Evolutionary conservation across 2,113 vertebrate genomes (phyloP).

Genomic region (Lophotis ruficrista): DNA sequence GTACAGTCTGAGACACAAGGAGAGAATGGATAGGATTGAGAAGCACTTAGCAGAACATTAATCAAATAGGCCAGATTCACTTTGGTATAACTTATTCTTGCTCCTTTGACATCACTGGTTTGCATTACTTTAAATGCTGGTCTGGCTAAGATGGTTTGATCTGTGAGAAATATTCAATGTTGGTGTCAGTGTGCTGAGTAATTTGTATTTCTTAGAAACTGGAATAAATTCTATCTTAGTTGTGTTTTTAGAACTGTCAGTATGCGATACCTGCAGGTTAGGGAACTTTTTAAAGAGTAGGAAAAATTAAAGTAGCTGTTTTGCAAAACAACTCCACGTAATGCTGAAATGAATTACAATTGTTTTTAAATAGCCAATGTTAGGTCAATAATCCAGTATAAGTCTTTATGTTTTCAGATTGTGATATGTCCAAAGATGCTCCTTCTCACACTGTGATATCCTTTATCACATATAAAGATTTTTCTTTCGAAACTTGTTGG

Average conservation of each 20-base stretch:
- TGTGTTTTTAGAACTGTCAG: not conserved
- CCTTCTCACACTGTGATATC: not conserved
- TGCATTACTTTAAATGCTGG: constrained; percentile 16
- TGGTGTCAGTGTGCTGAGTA: not conserved
- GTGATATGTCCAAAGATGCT: not conserved
- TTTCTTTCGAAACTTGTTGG: not conserved
- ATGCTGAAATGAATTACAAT: not conserved
- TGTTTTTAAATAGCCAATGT: not conserved
- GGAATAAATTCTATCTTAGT: not conserved
- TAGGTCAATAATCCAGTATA: not conserved
- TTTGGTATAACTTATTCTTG: constrained; percentile 8
- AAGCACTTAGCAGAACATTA: constrained; percentile 49
- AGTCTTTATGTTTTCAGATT: not conserved
- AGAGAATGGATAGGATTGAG: constrained; percentile 23
- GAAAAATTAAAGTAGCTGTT: not conserved
- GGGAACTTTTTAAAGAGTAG: not conserved
- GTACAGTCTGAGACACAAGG: not conserved
- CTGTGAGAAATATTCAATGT: not conserved
- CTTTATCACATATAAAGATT: not conserved
- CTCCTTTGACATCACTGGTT: constrained; percentile 10
- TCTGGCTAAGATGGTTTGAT: not conserved
- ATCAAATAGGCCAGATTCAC: constrained; percentile 1
- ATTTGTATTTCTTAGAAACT: not conserved
- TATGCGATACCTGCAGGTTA: not conserved
- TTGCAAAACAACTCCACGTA: not conserved